These are phyloP conservation scores for Hypomesus transpacificus DNA, from an alignment of 2,113 vertebrate genomes.

Conservation along the genomic window DNA sequence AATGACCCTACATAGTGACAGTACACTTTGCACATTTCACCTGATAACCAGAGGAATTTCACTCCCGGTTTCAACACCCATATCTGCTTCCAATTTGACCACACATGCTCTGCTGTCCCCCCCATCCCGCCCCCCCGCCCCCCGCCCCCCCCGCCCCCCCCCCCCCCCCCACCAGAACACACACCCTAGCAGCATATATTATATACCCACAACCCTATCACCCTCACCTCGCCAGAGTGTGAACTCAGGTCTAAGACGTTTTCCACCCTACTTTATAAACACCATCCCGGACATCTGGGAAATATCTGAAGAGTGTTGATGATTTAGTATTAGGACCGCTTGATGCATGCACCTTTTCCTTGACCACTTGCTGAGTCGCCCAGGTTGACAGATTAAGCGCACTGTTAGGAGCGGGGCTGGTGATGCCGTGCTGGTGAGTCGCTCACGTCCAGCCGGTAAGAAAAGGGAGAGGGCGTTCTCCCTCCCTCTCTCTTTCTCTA, in stretches of 20 bases:
- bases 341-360: neutral
- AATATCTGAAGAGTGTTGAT: neutral
- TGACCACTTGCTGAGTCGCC: neutral
- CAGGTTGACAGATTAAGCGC: neutral
- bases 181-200: neutral
- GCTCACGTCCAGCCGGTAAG: no score
- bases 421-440: no score
- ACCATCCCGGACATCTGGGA: conserved; percentile 12
- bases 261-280: conserved; percentile 20
- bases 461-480: no score
- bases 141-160: neutral
- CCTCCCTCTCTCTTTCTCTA: no score
- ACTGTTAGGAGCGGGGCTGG: neutral
- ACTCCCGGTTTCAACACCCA: conserved; percentile 15
- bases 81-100: conserved; percentile 38
- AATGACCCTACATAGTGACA: conserved; percentile 22
- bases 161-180: neutral
- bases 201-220: neutral
- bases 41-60: conserved; percentile 33
- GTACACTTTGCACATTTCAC: conserved; percentile 23
- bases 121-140: conserved; percentile 9
- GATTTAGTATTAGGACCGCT: neutral
- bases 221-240: conserved; percentile 7
- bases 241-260: conserved; percentile 3
- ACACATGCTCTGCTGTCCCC: conserved; percentile 5